Evolutionary conservation across 2,797 vertebrate genomes (phyloP), one percentile per base, ranked within the genome.

Genomic region (Limosa lapponica): DNA sequence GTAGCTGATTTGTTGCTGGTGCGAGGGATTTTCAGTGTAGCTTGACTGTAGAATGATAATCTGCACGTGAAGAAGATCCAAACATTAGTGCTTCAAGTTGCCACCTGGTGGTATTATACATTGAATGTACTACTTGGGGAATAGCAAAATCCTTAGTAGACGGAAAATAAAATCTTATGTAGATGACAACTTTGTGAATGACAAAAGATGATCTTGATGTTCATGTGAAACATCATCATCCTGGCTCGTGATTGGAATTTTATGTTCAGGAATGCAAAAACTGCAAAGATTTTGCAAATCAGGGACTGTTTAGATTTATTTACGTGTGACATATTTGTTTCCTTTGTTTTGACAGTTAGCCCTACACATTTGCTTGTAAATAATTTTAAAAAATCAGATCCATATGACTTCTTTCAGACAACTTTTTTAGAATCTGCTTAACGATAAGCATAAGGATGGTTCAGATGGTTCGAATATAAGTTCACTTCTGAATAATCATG

Each of bases 281-380:
- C 20, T 16, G 49, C 15, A 39, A 55, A 55, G 88, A 58, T 82
- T 71, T 82, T 91, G 77, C 67, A 73, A 64, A 46, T 77, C 7
- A 3, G 55, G n/a, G 58, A 22, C 37, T 87, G 39, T 75, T 90
- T 57, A 65, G 66, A 64, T 94, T 72, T 67, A 41, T 57, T 79
- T 94, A 12, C 22, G 16, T 30, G 65, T 51, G 77, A 30, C 78
- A 37, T 69, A 34, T 78, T 92, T 89, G 69, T 89, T 90, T 83
- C 86, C 54, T 82, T 67, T 90, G 44, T 87, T 96, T 74, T 92
- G 89, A 95, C 83, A 95, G 43, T 37, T 84, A 94, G 49, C 80
- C 89, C 62, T 82, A 71, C 77, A 69, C 54, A 54, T 49, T 84
- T 90, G 48, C 49, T 87, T 5, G 6, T 71, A 87, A 96, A 90